A percentile compares a stretch with the other conserved stretches of the same genome.
Conservation (phyloP, 2,797 vertebrate genomes). For the Pseudochirops corinnae region DNA sequence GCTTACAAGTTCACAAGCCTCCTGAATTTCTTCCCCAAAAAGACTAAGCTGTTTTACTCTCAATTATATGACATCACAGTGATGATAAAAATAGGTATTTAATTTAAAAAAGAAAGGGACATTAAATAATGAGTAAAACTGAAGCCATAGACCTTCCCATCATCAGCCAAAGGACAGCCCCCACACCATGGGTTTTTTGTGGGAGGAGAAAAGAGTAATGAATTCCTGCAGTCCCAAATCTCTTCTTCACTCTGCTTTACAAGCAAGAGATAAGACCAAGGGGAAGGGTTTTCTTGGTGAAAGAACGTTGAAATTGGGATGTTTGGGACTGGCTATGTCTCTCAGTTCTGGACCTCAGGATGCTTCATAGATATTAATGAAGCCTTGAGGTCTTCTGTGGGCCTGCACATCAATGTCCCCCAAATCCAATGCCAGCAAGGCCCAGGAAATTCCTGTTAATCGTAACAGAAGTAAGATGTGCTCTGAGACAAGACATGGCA, state of each 20-base stretch:
- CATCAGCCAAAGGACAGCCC: neutral
- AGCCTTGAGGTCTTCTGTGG: neutral
- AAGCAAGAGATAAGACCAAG: neutral
- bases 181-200: neutral
- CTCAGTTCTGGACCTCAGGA: neutral
- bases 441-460: neutral
- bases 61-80: neutral
- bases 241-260: neutral
- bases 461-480: neutral
- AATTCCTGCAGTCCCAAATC: neutral
- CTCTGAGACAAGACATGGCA: neutral
- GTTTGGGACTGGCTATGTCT: neutral
- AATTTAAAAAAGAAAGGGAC: neutral
- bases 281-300: neutral
- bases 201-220: neutral
- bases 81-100: neutral
- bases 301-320: neutral
- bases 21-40: too few relatives aligned
- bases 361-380: neutral
- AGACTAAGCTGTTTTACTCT: neutral
- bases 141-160: neutral
- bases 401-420: neutral
- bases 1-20: neutral
- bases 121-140: neutral
- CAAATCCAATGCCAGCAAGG: neutral